Evolutionary conservation across 2,113 vertebrate species (phyloP).

Genomic region (Cyphomyrus plagiostoma): DNA sequence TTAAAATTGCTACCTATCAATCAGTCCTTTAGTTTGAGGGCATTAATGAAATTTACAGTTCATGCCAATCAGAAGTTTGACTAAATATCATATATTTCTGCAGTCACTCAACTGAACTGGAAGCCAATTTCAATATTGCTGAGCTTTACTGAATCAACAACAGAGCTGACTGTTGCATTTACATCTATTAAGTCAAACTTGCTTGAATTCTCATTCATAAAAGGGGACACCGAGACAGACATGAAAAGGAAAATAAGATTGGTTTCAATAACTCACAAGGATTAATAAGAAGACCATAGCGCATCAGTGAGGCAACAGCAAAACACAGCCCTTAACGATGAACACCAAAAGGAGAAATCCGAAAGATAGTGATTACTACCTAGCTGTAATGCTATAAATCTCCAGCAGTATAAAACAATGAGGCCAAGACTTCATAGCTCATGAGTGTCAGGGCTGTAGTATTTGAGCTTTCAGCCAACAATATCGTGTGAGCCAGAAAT

Average conservation of each 20-base stretch:
- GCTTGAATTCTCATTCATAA: background rate
- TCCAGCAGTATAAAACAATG: background rate
- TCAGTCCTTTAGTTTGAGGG: background rate
- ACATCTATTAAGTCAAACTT: background rate
- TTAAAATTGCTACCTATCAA: background rate
- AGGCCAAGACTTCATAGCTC: background rate
- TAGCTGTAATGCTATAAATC: background rate
- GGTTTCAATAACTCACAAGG: background rate
- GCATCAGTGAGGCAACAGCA: background rate
- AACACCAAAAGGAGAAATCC: background rate
- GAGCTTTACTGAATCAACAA: background rate
- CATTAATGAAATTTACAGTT: background rate
- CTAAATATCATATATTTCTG: background rate
- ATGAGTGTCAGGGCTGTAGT: background rate
- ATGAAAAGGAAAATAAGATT: background rate
- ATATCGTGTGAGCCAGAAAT: background rate
- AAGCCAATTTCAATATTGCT: background rate
- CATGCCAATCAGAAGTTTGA: background rate
- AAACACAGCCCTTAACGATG: background rate
- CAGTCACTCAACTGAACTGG: background rate
- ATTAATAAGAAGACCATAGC: background rate
- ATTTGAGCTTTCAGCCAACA: background rate
- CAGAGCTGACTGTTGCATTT: background rate
- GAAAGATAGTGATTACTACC: background rate
- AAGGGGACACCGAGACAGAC: background rate